Evolutionary conservation across 2,113 vertebrate species (phyloP).

Genomic region (Mesembrinibis cayennensis): DNA sequence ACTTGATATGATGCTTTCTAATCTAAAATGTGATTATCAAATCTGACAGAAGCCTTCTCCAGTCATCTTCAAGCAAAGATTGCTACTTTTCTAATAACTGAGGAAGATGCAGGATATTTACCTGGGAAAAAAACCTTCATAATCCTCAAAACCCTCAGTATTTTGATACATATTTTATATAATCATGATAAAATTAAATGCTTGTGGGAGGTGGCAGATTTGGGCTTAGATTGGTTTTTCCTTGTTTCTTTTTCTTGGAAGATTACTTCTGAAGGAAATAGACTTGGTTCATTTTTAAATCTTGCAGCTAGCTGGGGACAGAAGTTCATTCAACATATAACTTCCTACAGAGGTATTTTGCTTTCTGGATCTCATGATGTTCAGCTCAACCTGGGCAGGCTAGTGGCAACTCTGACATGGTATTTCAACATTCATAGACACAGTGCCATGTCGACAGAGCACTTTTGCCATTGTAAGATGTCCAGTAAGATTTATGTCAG

Average conservation of each 20-base stretch:
- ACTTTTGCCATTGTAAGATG: background rate
- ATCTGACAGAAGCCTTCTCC: background rate
- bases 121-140: background rate
- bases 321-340: background rate
- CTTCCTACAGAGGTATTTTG: background rate
- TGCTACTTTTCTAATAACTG: background rate
- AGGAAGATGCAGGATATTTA: background rate
- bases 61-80: background rate
- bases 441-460: background rate
- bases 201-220: background rate
- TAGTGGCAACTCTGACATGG: background rate
- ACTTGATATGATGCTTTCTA: background rate
- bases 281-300: background rate
- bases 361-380: background rate
- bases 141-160: background rate
- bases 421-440: background rate
- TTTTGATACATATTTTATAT: background rate
- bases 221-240: background rate
- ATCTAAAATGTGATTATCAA: background rate
- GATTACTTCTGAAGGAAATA: background rate
- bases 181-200: background rate
- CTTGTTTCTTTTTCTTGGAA: background rate
- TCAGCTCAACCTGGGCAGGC: background rate
- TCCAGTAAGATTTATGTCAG: background rate
- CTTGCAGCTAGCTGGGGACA: background rate